phyloP scores from a whole-genome alignment of 2,113 vertebrate genomes.

The Procavia capensis region DNA sequence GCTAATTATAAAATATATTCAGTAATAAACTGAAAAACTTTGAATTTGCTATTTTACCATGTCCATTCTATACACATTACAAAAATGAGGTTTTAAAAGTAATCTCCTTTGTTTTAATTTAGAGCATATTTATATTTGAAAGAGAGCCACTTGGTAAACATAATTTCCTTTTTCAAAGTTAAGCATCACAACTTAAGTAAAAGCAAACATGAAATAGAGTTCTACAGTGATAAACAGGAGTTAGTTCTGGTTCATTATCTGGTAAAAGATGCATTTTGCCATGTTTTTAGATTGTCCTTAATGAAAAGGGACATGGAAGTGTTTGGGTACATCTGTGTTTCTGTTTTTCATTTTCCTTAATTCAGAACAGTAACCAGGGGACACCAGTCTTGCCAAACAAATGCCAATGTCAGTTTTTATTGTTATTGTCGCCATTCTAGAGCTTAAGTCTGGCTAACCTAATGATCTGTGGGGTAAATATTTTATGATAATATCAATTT shows the following conservation, averaged over 20 bases:
- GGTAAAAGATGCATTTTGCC: not conserved
- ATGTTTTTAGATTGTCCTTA: slow-evolving; percentile 46
- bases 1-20: slow-evolving; percentile 73
- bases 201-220: not conserved
- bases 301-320: slow-evolving; percentile 47
- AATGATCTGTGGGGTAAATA: slow-evolving; percentile 29
- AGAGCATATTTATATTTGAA: slow-evolving; percentile 66
- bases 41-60: slow-evolving; percentile 57
- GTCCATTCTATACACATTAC: slow-evolving; percentile 8
- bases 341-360: slow-evolving; percentile 73
- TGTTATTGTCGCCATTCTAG: not conserved
- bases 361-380: slow-evolving; percentile 57
- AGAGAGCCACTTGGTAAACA: slow-evolving; percentile 38
- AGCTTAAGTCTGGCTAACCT: slow-evolving; percentile 26
- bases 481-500: slow-evolving; percentile 44
- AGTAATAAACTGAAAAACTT: slow-evolving; percentile 66
- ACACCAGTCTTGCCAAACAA: slow-evolving; percentile 63
- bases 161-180: slow-evolving; percentile 55
- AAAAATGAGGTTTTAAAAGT: slow-evolving; percentile 67
- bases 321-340: slow-evolving; percentile 55
- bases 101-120: slow-evolving; percentile 72
- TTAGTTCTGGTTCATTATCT: slow-evolving; percentile 39
- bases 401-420: slow-evolving; percentile 49
- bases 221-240: slow-evolving; percentile 27
- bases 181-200: slow-evolving; percentile 18